phyloP scores from a whole-genome alignment of 1,140 invertebrate genomes.

The Pseudomyrmex dendroicus region DNA sequence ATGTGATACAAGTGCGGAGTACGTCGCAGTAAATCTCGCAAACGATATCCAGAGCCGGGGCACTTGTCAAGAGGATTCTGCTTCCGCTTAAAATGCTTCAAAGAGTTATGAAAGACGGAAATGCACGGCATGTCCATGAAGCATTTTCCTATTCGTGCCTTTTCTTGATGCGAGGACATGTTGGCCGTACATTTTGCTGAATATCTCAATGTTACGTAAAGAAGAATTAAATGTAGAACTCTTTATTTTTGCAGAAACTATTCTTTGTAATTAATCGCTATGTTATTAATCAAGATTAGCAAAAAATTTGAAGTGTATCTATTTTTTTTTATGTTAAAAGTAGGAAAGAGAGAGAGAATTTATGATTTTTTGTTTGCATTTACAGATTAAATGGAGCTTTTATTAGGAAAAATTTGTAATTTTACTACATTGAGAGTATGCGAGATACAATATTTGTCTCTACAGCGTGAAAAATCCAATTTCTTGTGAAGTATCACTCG shows the following conservation, averaged over 20 bases:
- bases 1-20: constrained; percentile 1
- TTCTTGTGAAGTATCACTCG: neutral
- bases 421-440: neutral
- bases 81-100: constrained; percentile 4
- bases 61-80: constrained; percentile 1
- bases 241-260: neutral
- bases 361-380: neutral
- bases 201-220: neutral
- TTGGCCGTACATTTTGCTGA: neutral
- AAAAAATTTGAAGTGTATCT: neutral
- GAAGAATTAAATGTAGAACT: neutral
- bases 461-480: constrained; percentile 7
- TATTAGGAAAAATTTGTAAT: neutral
- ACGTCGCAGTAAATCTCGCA: constrained; percentile 31
- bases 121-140: constrained; percentile 4
- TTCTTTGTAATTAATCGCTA: neutral
- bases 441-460: neutral
- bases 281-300: neutral
- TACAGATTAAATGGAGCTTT: neutral
- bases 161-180: neutral
- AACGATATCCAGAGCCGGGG: constrained; percentile 10
- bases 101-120: constrained; percentile 34
- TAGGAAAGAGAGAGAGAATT: neutral
- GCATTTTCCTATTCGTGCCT: neutral
- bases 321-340: neutral